Evolutionary conservation across 2,888 invertebrate genomes (phyloP).

Genomic region (Melanostoma scalare): DNA sequence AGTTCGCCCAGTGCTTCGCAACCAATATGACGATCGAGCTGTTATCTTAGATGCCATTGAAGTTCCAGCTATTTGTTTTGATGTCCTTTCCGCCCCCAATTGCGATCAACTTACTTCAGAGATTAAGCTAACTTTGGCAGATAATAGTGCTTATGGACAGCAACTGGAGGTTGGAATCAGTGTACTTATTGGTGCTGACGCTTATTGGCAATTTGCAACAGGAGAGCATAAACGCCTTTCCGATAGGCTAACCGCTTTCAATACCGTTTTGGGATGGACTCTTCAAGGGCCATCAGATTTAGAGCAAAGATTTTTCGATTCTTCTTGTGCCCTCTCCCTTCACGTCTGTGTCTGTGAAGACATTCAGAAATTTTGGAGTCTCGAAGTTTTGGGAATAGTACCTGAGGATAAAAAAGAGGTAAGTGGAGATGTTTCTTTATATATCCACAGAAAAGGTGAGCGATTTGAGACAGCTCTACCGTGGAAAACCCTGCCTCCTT

Average conservation of each 20-base stretch:
- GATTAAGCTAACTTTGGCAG: conserved; percentile 7
- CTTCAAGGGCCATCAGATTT: conserved; percentile 40
- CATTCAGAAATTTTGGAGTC: conserved; percentile 37
- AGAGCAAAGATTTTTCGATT: conserved; percentile 4
- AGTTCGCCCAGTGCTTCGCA: conserved; percentile 29
- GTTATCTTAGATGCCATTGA: conserved; percentile 38
- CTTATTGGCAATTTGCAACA: conserved; percentile 53
- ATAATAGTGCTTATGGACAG: conserved; percentile 10
- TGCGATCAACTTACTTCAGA: not conserved
- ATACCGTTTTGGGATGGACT: conserved; percentile 50
- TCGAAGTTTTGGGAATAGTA: conserved; percentile 38
- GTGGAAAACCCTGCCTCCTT: conserved; percentile 22
- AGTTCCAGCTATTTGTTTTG: conserved; percentile 41
- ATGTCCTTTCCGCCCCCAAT: conserved; percentile 21
- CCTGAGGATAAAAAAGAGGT: conserved; percentile 3
- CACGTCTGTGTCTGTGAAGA: conserved; percentile 34
- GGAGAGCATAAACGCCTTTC: conserved; percentile 42
- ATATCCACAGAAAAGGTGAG: conserved; percentile 28
- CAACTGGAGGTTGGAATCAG: conserved; percentile 32
- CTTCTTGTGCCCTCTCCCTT: conserved; percentile 12
- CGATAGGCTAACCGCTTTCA: conserved; percentile 22
- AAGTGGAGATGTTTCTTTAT: conserved; percentile 15
- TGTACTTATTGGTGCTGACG: conserved; percentile 37
- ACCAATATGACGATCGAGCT: conserved; percentile 39
- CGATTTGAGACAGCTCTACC: conserved; percentile 42